A percentile compares a stretch with the other conserved stretches of the same genome.
Evolutionary conservation across 2,888 invertebrate species (phyloP).

Genomic region (Polymixis lichenea): DNA sequence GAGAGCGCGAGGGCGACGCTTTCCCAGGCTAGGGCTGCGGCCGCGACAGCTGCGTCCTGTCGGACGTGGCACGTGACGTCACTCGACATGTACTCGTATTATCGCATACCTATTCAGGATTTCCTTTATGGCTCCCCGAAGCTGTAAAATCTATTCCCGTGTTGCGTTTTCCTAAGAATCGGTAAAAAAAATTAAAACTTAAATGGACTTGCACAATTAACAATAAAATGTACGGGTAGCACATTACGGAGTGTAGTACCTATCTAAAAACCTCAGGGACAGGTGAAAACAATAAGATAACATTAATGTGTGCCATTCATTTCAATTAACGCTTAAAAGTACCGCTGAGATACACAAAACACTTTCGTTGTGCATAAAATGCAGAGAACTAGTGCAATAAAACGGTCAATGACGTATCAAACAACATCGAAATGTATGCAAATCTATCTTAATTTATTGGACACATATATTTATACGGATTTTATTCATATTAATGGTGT

Average conservation of each 20-base stretch:
- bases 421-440: conserved; percentile 46
- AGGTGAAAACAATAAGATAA: conserved; percentile 17
- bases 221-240: background rate
- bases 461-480: conserved; percentile 33
- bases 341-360: conserved; percentile 31
- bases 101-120: conserved; percentile 67
- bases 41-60: conserved; percentile 66
- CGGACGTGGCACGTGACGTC: conserved; percentile 69
- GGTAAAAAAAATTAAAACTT: too few relatives aligned
- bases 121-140: conserved; percentile 66
- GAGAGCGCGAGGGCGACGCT: conserved; percentile 76
- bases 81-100: conserved; percentile 52
- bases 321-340: conserved; percentile 20
- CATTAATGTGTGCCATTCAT: conserved; percentile 16
- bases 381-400: conserved; percentile 55
- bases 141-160: conserved; percentile 47
- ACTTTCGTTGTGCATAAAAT: conserved; percentile 47
- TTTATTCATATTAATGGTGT: conserved; percentile 38
- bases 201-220: background rate
- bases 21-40: conserved; percentile 80
- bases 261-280: conserved; percentile 17
- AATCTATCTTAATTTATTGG: conserved; percentile 53
- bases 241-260: too few relatives aligned
- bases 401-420: conserved; percentile 57
- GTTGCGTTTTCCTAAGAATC: conserved; percentile 20